Evolutionary conservation across 2,888 invertebrate species (phyloP).

Genomic region (Exephanes ischioxanthus): DNA sequence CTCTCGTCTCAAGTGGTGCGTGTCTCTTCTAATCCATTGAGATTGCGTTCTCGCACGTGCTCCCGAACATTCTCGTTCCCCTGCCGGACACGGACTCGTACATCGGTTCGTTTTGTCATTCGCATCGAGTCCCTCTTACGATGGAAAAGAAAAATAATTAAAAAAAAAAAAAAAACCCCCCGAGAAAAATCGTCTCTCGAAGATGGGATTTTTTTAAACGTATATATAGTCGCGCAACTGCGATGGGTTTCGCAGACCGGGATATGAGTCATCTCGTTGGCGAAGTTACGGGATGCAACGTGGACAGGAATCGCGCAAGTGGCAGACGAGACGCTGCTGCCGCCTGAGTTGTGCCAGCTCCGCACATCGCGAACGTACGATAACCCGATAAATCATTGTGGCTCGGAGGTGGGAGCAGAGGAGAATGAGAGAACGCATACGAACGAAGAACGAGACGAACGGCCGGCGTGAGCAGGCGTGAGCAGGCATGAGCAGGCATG

Average conservation of each 20-base stretch:
- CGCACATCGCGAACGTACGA: conserved; percentile 52
- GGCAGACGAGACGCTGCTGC: conserved; percentile 24
- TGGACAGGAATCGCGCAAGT: conserved; percentile 33
- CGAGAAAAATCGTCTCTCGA: not conserved
- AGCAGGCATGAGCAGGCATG: not conserved
- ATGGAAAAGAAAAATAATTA: too few relatives aligned
- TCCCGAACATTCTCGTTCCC: not conserved
- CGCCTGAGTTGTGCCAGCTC: conserved; percentile 7
- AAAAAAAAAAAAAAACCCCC: not conserved
- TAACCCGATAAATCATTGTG: conserved; percentile 53
- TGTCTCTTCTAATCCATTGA: not conserved
- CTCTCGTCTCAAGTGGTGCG: not conserved
- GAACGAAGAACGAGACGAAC: not conserved
- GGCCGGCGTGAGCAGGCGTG: not conserved
- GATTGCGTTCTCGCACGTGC: conserved; percentile 11
- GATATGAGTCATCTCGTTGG: conserved; percentile 33
- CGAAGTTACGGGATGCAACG: conserved; percentile 29
- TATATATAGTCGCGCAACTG: not conserved
- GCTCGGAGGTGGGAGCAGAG: not conserved
- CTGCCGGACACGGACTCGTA: not conserved
- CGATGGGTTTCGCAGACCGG: conserved; percentile 19
- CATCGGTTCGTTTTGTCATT: not conserved
- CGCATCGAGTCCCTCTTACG: not conserved
- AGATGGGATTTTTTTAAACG: not conserved
- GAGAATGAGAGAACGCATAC: not conserved